These are phyloP conservation scores for Lingula anatina DNA, from an alignment of 2,888 invertebrate species.

Conservation along the genomic window DNA sequence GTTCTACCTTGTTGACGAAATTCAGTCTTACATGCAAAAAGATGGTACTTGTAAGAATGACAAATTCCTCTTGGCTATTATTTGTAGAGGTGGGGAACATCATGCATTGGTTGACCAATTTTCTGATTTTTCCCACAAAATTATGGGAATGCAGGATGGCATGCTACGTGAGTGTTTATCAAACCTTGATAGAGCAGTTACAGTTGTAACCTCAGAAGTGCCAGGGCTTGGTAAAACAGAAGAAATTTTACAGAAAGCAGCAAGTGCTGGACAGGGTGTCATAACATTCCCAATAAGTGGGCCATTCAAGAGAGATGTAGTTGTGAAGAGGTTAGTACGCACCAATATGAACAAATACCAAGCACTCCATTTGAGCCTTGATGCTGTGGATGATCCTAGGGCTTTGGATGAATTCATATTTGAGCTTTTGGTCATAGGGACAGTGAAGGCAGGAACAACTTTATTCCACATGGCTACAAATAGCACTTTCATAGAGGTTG, in stretches of 20 bases:
- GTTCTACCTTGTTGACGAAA: slow-evolving; percentile 15
- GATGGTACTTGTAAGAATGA: no score
- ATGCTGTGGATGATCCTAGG: slow-evolving; percentile 11
- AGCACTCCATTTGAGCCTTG: slow-evolving; percentile 22
- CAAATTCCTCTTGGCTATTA: slow-evolving; percentile 11
- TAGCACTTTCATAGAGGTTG: slow-evolving; percentile 17
- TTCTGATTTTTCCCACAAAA: slow-evolving; percentile 2
- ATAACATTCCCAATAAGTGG: slow-evolving; percentile 21
- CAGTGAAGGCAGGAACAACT: slow-evolving; percentile 11
- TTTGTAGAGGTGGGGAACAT: slow-evolving; percentile 18
- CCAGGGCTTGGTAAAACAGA: slow-evolving; percentile 7
- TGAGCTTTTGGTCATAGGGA: slow-evolving; percentile 18
- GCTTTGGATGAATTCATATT: slow-evolving; percentile 22
- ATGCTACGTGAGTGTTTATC: no score
- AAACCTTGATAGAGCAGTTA: no score
- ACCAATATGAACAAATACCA: slow-evolving; percentile 10
- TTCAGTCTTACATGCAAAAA: no score
- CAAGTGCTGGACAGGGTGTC: slow-evolving; percentile 3
- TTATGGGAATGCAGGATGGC: slow-evolving; percentile 5
- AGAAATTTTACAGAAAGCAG: not conserved
- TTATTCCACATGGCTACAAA: slow-evolving; percentile 12
- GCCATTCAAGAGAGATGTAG: slow-evolving; percentile 6
- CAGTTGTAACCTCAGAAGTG: slow-evolving; percentile 2
- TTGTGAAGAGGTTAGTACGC: slow-evolving; percentile 11
- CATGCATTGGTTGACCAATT: slow-evolving; percentile 18